These are phyloP conservation scores for Lamellibrachia columna DNA, from an alignment of 2,888 invertebrate genomes.

Conservation along the genomic window DNA sequence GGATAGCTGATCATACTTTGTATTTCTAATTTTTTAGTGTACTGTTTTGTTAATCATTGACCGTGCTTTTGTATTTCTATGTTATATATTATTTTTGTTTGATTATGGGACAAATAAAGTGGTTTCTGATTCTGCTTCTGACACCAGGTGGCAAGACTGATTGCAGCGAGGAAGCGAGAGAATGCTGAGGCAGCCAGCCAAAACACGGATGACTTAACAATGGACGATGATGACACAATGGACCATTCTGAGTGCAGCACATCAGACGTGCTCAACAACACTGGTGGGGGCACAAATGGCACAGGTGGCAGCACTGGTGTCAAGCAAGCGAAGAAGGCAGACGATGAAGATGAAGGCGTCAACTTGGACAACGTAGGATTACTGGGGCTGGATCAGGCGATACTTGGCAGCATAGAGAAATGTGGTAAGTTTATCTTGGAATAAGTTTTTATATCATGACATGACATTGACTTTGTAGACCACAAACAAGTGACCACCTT, in stretches of 20 bases:
- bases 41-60: too few species aligned
- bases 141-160: constrained; percentile 40
- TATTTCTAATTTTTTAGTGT: too few species aligned
- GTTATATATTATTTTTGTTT: too few species aligned
- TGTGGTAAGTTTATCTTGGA: constrained; percentile 72
- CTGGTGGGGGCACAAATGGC: constrained; percentile 42
- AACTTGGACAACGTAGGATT: constrained; percentile 69
- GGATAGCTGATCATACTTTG: too few species aligned
- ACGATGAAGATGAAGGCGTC: constrained; percentile 50
- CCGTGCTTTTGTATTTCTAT: too few species aligned
- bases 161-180: constrained; percentile 39
- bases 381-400: constrained; percentile 88
- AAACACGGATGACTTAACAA: constrained; percentile 52
- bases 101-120: not conserved
- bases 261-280: not conserved
- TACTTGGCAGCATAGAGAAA: constrained; percentile 89
- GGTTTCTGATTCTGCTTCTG: not conserved
- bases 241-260: constrained; percentile 57
- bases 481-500: not conserved
- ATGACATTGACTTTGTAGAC: not conserved
- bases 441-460: not conserved
- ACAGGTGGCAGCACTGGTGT: constrained; percentile 38
- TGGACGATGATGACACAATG: constrained; percentile 66
- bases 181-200: constrained; percentile 35
- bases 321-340: constrained; percentile 69